Conservation (phyloP, 2,113 vertebrate species). For the Malurus cyaneus region DNA sequence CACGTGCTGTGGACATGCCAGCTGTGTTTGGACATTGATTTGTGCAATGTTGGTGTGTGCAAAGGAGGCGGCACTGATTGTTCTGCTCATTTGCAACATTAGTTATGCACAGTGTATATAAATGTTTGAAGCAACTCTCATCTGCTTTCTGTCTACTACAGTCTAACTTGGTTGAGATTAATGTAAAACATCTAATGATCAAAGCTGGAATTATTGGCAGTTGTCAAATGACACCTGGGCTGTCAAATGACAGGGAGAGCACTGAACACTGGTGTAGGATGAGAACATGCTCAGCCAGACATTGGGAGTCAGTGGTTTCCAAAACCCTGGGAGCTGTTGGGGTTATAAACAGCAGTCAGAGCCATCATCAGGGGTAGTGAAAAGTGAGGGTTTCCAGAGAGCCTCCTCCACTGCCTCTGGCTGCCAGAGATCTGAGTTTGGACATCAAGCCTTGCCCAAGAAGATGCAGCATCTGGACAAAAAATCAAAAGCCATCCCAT, state of each 20-base stretch:
- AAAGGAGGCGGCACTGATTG: not conserved
- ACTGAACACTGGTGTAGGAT: not conserved
- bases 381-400: not conserved
- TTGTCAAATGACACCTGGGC: not conserved
- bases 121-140: not conserved
- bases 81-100: not conserved
- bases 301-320: not conserved
- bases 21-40: not conserved
- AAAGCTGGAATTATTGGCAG: not conserved
- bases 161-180: not conserved
- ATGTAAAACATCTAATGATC: not conserved
- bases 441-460: not conserved
- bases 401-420: rapidly evolving
- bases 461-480: not conserved
- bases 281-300: rapidly evolving
- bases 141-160: not conserved
- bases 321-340: not conserved
- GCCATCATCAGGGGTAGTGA: not conserved
- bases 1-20: not conserved
- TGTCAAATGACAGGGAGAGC: not conserved
- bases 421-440: not conserved
- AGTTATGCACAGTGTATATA: too few species aligned
- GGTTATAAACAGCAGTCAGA: not conserved
- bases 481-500: not conserved
- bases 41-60: not conserved